These are phyloP conservation scores for Rhinoderma darwinii DNA, from an alignment of 2,113 vertebrate genomes.

Conservation along the genomic window DNA sequence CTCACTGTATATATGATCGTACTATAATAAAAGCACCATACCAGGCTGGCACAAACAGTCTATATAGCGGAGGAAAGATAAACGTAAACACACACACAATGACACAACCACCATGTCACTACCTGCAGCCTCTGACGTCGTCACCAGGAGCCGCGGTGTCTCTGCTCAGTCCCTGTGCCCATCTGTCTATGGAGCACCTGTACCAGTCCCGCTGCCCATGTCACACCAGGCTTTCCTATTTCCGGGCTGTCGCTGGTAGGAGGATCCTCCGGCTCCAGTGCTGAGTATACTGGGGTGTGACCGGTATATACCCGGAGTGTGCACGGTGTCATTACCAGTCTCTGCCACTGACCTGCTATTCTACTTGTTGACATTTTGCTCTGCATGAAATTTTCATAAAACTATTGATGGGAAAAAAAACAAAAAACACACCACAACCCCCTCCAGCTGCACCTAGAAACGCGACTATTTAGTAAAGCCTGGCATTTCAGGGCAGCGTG, in stretches of 20 bases:
- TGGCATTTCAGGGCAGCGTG: no score
- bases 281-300: not conserved
- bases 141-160: not conserved
- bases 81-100: not conserved
- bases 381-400: no score
- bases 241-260: slow-evolving; percentile 29
- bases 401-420: no score
- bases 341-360: not conserved
- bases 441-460: no score
- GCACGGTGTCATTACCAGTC: not conserved
- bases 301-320: not conserved
- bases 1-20: no score
- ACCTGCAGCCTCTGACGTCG: not conserved
- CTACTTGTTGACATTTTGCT: no score
- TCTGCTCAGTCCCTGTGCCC: not conserved
- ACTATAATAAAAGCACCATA: no score
- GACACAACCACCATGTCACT: not conserved
- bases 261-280: not conserved
- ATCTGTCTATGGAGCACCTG: not conserved
- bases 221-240: not conserved
- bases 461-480: no score
- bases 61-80: no score
- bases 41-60: no score
- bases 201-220: not conserved
- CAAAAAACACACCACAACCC: no score